These are phyloP conservation scores for Vanacampus margaritifer DNA, from an alignment of 2,113 vertebrate species.

Conservation along the genomic window DNA sequence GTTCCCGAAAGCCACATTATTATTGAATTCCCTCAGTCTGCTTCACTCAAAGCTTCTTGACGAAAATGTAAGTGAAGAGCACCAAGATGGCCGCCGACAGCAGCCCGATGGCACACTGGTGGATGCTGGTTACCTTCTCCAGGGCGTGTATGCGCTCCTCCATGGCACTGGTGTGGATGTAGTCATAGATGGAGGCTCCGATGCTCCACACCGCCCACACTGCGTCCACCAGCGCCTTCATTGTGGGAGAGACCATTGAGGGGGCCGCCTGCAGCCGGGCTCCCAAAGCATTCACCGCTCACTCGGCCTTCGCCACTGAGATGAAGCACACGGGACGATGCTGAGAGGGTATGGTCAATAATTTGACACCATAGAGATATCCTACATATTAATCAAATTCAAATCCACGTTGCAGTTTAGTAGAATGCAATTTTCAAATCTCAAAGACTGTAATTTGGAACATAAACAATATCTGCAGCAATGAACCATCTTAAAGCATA, in stretches of 20 bases:
- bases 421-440: too few relatives aligned
- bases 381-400: too few relatives aligned
- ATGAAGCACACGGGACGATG: slow-evolving; percentile 16
- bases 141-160: slow-evolving; percentile 75
- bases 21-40: background rate
- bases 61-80: slow-evolving; percentile 71
- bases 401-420: too few relatives aligned
- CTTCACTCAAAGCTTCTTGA: slow-evolving; percentile 68
- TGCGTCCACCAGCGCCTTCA: slow-evolving; percentile 75
- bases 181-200: slow-evolving; percentile 75
- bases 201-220: slow-evolving; percentile 77
- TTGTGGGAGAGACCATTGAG: slow-evolving; percentile 73
- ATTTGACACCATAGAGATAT: too few relatives aligned
- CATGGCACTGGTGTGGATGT: slow-evolving; percentile 77
- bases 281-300: slow-evolving; percentile 31
- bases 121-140: slow-evolving; percentile 69
- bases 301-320: slow-evolving; percentile 24
- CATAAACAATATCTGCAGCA: too few relatives aligned
- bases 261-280: slow-evolving; percentile 29
- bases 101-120: slow-evolving; percentile 72
- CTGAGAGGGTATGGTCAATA: background rate
- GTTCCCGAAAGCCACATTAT: background rate
- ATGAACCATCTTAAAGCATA: too few relatives aligned
- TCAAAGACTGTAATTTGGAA: too few relatives aligned
- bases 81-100: slow-evolving; percentile 64